Evolutionary conservation across 1,140 invertebrate species (phyloP).

Genomic region (Caenorhabditis briggsae): DNA sequence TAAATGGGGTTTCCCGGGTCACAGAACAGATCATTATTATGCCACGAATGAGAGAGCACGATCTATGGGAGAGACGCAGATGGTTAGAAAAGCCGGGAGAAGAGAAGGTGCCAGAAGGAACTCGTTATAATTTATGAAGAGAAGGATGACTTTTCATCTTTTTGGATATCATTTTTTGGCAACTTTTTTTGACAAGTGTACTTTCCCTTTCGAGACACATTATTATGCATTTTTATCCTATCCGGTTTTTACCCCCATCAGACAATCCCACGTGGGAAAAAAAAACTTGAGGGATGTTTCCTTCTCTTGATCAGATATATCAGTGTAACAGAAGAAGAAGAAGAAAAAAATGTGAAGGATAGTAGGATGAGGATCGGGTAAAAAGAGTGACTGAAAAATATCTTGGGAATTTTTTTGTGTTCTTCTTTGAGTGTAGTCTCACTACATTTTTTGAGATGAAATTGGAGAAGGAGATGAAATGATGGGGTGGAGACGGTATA

Average conservation of each 20-base stretch:
- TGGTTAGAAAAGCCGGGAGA: not conserved
- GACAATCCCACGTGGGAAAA: not conserved
- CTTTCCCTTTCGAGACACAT: conserved; percentile 1
- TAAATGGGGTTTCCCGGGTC: too few species aligned
- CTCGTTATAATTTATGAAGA: conserved; percentile 47
- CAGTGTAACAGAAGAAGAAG: too few species aligned
- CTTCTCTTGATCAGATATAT: too few species aligned
- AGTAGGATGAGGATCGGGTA: not conserved
- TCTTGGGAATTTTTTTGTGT: not conserved
- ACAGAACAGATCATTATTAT: too few species aligned
- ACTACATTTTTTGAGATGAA: conserved; percentile 18
- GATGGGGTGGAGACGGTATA: not conserved
- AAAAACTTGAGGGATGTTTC: too few species aligned
- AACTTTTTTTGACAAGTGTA: not conserved
- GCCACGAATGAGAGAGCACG: too few species aligned
- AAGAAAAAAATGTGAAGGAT: not conserved
- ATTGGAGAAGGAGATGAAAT: not conserved
- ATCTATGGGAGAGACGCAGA: not conserved
- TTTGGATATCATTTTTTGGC: not conserved
- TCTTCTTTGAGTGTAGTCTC: not conserved
- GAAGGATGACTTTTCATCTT: not conserved
- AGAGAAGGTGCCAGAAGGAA: not conserved
- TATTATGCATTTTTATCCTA: not conserved
- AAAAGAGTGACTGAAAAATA: not conserved
- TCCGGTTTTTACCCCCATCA: not conserved